Percentiles rank a stretch among this genome's conserved stretches.
phyloP scores from a whole-genome alignment of 2,888 invertebrate species.

The Heteropelma amictum region DNA sequence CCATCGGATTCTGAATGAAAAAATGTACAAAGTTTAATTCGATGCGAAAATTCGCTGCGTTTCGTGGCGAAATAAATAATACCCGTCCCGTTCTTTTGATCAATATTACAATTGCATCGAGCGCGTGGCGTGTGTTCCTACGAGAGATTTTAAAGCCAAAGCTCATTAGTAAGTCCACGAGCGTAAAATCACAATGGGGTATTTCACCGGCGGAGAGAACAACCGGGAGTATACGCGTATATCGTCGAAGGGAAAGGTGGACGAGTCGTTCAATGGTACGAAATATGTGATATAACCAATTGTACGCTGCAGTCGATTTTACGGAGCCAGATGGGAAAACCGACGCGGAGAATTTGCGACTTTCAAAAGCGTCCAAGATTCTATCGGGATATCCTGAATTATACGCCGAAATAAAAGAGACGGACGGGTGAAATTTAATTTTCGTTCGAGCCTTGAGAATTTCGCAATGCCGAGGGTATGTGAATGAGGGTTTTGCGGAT shows the following conservation, averaged over 20 bases:
- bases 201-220: conserved; percentile 3
- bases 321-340: conserved; percentile 34
- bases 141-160: conserved; percentile 60
- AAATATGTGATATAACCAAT: conserved; percentile 9
- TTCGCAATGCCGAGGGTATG: no score
- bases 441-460: background rate
- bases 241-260: conserved; percentile 58
- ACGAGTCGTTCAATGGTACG: conserved; percentile 34
- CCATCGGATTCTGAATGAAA: no score
- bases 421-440: no score
- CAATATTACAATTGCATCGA: conserved; percentile 18
- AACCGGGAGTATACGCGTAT: conserved; percentile 19
- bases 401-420: background rate
- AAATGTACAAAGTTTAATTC: no score
- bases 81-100: no score
- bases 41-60: no score
- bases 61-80: background rate
- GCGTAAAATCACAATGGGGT: conserved; percentile 63
- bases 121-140: conserved; percentile 10
- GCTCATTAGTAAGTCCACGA: conserved; percentile 65
- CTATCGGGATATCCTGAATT: conserved; percentile 23
- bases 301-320: conserved; percentile 35
- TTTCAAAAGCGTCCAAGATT: conserved; percentile 42
- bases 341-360: conserved; percentile 42
- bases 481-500: no score